Evolutionary conservation across 2,888 invertebrate genomes (phyloP).

Genomic region (Pheosia tremula): DNA sequence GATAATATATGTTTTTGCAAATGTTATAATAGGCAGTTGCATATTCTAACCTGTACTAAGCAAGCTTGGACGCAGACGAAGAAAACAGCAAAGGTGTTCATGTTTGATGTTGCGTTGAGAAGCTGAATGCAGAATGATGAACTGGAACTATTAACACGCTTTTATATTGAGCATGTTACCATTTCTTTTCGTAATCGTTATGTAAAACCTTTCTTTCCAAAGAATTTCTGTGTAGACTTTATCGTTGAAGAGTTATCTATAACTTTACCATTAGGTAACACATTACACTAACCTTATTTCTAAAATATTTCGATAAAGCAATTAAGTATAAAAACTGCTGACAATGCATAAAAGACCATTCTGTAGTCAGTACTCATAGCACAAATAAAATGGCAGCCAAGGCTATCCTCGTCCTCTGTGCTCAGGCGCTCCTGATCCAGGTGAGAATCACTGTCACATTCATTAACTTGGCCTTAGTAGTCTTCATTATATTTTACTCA

Average conservation of each 20-base stretch:
- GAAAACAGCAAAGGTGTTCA: not conserved
- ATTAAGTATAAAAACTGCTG: too few species aligned
- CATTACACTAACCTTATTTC: too few species aligned
- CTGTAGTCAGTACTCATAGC: not conserved
- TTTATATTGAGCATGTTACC: not conserved
- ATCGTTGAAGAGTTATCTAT: not conserved
- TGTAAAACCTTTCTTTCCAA: not conserved
- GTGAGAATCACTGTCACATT: not conserved
- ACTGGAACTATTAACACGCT: not conserved
- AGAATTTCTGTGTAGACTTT: not conserved
- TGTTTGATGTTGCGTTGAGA: slow-evolving; percentile 1
- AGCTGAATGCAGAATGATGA: slow-evolving; percentile 1
- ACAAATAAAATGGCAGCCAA: slow-evolving; percentile 32
- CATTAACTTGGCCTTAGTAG: too few species aligned
- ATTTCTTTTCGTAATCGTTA: not conserved
- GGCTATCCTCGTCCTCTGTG: slow-evolving; percentile 28
- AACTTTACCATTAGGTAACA: too few species aligned
- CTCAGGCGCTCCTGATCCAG: slow-evolving; percentile 37
- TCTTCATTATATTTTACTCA: too few species aligned
- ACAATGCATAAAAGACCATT: too few species aligned
- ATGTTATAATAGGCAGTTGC: too few species aligned
- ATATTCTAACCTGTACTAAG: not conserved
- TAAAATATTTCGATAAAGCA: too few species aligned
- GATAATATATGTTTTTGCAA: too few species aligned
- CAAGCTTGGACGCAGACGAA: slow-evolving; percentile 1